These are phyloP conservation scores for Salpingus planirostris DNA, from an alignment of 2,888 invertebrate genomes.

Conservation along the genomic window DNA sequence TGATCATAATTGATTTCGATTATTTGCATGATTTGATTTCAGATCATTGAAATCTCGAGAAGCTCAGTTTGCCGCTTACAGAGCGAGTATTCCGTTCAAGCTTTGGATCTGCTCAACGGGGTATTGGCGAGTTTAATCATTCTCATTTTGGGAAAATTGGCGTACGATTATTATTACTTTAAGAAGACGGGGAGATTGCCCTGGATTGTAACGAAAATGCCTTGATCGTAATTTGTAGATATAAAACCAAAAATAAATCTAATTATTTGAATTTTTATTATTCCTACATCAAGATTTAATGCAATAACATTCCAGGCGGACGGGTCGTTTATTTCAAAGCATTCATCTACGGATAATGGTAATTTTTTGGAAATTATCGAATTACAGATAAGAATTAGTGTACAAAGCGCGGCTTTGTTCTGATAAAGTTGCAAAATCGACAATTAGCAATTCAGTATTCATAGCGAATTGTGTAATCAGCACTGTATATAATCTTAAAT, in stretches of 20 bases:
- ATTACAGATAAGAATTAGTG: too few relatives aligned
- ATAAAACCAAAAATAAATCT: not conserved
- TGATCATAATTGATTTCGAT: too few relatives aligned
- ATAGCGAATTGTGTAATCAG: too few relatives aligned
- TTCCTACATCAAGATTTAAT: too few relatives aligned
- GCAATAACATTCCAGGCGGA: too few relatives aligned
- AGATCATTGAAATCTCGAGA: constrained; percentile 60
- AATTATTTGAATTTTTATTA: constrained; percentile 3
- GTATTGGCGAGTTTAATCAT: constrained; percentile 59
- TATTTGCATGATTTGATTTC: constrained; percentile 29
- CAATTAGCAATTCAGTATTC: too few relatives aligned
- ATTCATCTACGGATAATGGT: too few relatives aligned
- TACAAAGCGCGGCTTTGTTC: too few relatives aligned
- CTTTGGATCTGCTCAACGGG: constrained; percentile 65
- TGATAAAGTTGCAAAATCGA: too few relatives aligned
- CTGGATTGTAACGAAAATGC: constrained; percentile 75
- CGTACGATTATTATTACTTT: constrained; percentile 75
- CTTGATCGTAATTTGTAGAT: constrained; percentile 37
- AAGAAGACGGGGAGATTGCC: constrained; percentile 72
- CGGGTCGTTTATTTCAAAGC: too few relatives aligned
- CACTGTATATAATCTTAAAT: too few relatives aligned
- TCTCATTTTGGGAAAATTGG: constrained; percentile 62
- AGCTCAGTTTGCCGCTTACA: constrained; percentile 58
- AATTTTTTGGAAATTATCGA: too few relatives aligned
- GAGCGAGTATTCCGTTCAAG: constrained; percentile 49